These are phyloP conservation scores for Hydraecia micacea DNA, from an alignment of 2,888 invertebrate genomes.

Conservation along the genomic window DNA sequence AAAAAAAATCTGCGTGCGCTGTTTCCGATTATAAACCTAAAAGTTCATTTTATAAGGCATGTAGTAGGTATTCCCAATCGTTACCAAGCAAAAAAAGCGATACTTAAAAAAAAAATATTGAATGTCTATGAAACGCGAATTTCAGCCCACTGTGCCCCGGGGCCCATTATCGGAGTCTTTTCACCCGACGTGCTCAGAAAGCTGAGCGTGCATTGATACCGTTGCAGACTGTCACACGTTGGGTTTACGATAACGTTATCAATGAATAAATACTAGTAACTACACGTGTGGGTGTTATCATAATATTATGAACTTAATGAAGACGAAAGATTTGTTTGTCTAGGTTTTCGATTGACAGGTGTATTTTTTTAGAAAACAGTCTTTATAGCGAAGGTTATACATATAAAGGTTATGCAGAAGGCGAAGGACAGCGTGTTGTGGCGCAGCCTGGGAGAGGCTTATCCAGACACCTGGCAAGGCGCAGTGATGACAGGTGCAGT, in stretches of 20 bases:
- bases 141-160: too few species aligned
- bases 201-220: slow-evolving; percentile 17
- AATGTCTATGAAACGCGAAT: too few species aligned
- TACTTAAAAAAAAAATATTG: too few species aligned
- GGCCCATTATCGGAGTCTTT: slow-evolving; percentile 34
- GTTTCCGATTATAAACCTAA: too few species aligned
- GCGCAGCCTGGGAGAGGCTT: neutral
- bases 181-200: slow-evolving; percentile 35
- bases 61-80: too few species aligned
- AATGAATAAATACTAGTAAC: slow-evolving; percentile 18
- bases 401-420: neutral
- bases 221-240: slow-evolving; percentile 19
- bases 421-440: neutral
- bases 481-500: too few species aligned
- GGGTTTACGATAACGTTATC: slow-evolving; percentile 37
- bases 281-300: slow-evolving; percentile 52
- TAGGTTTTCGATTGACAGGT: neutral
- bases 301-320: slow-evolving; percentile 7
- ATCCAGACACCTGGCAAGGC: too few species aligned
- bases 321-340: slow-evolving; percentile 27
- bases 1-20: too few species aligned
- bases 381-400: neutral
- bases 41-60: too few species aligned
- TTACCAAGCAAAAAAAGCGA: too few species aligned
- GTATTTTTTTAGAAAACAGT: slow-evolving; percentile 1